Percentiles rank a stretch among this genome's conserved stretches.
phyloP scores from a whole-genome alignment of 2,797 vertebrate genomes.

The Chelonia mydas region DNA sequence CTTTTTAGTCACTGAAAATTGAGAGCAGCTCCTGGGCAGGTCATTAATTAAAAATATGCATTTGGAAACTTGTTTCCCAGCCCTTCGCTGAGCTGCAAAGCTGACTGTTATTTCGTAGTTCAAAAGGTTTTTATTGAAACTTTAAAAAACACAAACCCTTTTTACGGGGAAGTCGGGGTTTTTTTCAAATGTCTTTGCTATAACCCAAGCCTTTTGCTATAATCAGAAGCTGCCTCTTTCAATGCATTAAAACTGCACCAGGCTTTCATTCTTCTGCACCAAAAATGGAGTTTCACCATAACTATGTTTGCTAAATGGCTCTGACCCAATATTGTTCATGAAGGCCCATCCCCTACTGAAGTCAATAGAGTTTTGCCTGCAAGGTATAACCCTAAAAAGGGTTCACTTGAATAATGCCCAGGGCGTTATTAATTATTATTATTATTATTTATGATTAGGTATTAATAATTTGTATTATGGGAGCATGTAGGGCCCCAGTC shows the following conservation, averaged over 20 bases:
- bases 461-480: background rate
- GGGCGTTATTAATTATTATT: background rate
- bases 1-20: background rate
- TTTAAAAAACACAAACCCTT: background rate
- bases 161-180: background rate
- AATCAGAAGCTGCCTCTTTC: background rate
- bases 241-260: background rate
- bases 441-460: conserved; percentile 7
- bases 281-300: background rate
- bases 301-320: background rate
- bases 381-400: background rate
- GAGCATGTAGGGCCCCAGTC: background rate
- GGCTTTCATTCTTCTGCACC: background rate
- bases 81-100: background rate
- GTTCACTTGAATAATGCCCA: conserved; percentile 7
- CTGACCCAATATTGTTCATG: background rate
- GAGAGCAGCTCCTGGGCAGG: conserved; percentile 52
- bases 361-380: conserved; percentile 5
- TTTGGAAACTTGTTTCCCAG: conserved; percentile 32
- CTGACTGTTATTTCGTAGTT: conserved; percentile 1
- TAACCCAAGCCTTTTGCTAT: fast-evolving
- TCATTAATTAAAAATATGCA: conserved; percentile 38
- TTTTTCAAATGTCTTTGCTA: background rate
- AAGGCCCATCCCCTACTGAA: conserved; percentile 17
- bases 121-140: background rate